Evolutionary conservation across 1,140 invertebrate species (phyloP).

Genomic region (Ridgeia piscesae): DNA sequence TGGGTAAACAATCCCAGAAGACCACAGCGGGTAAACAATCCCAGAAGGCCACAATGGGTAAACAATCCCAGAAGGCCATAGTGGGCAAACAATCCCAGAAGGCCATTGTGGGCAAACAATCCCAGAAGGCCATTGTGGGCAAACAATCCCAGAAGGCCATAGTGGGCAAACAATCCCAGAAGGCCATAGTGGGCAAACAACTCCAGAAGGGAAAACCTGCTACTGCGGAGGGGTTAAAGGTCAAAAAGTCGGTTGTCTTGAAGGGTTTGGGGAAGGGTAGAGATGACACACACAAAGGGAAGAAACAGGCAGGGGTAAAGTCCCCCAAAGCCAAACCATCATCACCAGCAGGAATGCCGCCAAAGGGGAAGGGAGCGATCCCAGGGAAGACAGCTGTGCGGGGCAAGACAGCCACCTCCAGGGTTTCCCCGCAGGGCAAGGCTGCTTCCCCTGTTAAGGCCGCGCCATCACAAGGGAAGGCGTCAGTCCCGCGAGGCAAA

Average conservation of each 20-base stretch:
- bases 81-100: too few relatives aligned
- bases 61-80: too few relatives aligned
- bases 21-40: too few relatives aligned
- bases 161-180: too few relatives aligned
- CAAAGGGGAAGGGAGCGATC: not conserved
- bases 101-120: too few relatives aligned
- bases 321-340: not conserved
- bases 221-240: not conserved
- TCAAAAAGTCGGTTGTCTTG: not conserved
- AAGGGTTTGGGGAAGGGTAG: not conserved
- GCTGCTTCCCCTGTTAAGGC: not conserved
- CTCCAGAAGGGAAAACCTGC: not conserved
- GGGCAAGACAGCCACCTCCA: not conserved
- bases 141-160: too few relatives aligned
- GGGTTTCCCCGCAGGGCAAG: not conserved
- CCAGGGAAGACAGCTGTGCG: not conserved
- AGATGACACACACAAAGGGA: not conserved
- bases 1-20: too few relatives aligned
- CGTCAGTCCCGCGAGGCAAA: not conserved
- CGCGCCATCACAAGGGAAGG: not conserved
- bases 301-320: not conserved
- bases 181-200: not conserved
- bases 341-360: not conserved
- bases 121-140: too few relatives aligned
- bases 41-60: too few relatives aligned